These are phyloP conservation scores for Chitala chitala DNA, from an alignment of 2,113 vertebrate genomes.

Conservation along the genomic window DNA sequence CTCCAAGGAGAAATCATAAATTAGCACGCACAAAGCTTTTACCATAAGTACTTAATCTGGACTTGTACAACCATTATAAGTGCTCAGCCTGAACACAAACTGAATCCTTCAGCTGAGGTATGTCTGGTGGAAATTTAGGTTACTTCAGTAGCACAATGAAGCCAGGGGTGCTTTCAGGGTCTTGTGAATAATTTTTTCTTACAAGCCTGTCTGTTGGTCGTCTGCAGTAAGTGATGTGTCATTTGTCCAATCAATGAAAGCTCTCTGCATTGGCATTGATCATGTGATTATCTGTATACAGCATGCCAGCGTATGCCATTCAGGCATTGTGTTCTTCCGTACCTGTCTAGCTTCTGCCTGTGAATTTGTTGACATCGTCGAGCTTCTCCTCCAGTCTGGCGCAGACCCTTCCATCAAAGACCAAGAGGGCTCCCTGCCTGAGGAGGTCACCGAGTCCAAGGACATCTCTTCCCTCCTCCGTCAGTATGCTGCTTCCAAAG, in stretches of 20 bases:
- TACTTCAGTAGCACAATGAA: neutral
- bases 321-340: neutral
- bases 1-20: neutral
- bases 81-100: neutral
- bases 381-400: conserved; percentile 78
- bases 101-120: neutral
- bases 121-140: neutral
- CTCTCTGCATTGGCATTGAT: neutral
- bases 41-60: neutral
- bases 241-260: no score
- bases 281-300: no score
- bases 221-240: no score
- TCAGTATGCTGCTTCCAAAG: conserved; percentile 67
- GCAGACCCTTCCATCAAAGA: conserved; percentile 83
- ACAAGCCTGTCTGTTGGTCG: no score
- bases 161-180: no score
- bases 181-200: neutral
- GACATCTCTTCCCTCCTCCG: conserved; percentile 73
- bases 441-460: conserved; percentile 85
- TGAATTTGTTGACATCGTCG: conserved; percentile 89
- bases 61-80: neutral
- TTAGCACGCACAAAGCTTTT: no score
- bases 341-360: conserved; percentile 77
- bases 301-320: no score
- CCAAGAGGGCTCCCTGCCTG: conserved; percentile 83